Evolutionary conservation across 2,113 vertebrate species (phyloP).

Genomic region (Siniperca chuatsi): DNA sequence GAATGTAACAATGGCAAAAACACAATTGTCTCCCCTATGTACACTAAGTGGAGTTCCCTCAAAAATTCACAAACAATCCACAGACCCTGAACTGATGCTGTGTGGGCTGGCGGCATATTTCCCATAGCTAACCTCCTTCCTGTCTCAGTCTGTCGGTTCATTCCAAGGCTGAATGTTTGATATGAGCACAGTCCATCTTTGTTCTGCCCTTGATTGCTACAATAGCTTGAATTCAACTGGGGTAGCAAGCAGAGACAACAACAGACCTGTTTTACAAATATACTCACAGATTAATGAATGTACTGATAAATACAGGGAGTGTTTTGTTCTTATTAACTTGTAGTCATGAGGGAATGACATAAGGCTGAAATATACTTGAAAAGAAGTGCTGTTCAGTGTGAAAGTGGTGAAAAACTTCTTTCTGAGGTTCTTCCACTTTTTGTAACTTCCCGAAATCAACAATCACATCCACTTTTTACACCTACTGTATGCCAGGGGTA

Average conservation of each 20-base stretch:
- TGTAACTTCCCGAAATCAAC: too few species aligned
- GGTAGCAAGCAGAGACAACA: not conserved
- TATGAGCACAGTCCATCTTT: slow-evolving; percentile 49
- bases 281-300: not conserved
- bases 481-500: not conserved
- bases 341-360: not conserved
- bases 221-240: slow-evolving; percentile 32
- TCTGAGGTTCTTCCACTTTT: not conserved
- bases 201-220: slow-evolving; percentile 39
- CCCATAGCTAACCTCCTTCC: slow-evolving; percentile 46
- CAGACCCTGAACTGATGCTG: slow-evolving; percentile 6
- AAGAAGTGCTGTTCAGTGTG: not conserved
- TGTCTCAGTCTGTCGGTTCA: slow-evolving; percentile 35
- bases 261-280: not conserved
- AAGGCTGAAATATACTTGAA: not conserved
- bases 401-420: not conserved
- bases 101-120: slow-evolving; percentile 57
- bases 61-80: not conserved
- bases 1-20: not conserved
- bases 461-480: too few species aligned
- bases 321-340: not conserved
- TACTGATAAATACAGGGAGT: not conserved
- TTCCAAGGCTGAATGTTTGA: slow-evolving; percentile 43
- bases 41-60: not conserved
- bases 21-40: not conserved